Base-by-base conservation (phyloP, 2,888 invertebrate genomes). In the Linyphia triangularis region DNA sequence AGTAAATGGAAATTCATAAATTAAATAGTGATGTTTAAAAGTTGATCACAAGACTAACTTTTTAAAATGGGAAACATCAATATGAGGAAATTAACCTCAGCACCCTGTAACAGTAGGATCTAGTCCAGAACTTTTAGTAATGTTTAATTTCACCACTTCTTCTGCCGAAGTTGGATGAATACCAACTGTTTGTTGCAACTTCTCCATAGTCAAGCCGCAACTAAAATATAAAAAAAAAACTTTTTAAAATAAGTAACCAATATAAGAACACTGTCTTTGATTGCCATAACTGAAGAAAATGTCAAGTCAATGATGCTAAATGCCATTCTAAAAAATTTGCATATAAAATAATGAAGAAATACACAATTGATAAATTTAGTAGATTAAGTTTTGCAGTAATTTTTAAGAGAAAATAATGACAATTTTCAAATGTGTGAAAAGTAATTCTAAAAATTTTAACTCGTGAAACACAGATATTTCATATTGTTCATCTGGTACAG, bases 91-190 rank as follows among this genome's bases (percentile, higher is more conserved):
- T 93, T 98, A 98, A 95, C 98, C 98, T 95, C 98, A 98, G 95
- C 98, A 98, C 79, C 97, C 96, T 63, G 97, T 96, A 72, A 97
- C 97, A 91, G 96, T 96, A 90, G 97, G 96, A 93, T 97, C 97
- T 92, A 95, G 93, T 69, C 98, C 98, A 73, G 98, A 98, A 90
- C 97, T 95, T 94, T 98, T 98, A 86, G 98, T 98, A 92, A 98
- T 95, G 92, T 94, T 95, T 91, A 98, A 94, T 78, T 97, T 95
- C 0, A 97, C 98, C 93, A 98, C 82, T 85, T 94, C 94, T 93
- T 95, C 95, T 22, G 95, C 94, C 90, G 92, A 92, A 2, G 95
- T 95, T 3, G 95, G 95, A 92, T 95, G 95, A 90, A 95, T 95
- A 65, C 95, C 95, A 78, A 95, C 93, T 0, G 94, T 92, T 33